A percentile compares a stretch with the other conserved stretches of the same genome.
Evolutionary conservation across 2,888 invertebrate genomes (phyloP).

Genomic region (Galerucella pusilla): DNA sequence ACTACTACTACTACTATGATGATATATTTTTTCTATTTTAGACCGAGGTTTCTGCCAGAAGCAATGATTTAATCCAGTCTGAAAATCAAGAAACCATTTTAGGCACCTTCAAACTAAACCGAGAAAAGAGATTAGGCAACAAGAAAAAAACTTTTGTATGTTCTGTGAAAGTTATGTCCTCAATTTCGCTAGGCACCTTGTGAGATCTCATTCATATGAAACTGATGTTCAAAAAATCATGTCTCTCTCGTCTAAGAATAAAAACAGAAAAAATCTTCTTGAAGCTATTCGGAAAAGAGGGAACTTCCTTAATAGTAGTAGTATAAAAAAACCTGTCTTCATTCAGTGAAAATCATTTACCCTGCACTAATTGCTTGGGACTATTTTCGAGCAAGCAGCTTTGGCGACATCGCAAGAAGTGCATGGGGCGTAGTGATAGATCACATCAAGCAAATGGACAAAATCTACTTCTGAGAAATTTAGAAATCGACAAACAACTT

Average conservation of each 20-base stretch:
- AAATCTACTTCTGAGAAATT: background rate
- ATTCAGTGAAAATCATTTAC: conserved; percentile 25
- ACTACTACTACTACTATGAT: background rate
- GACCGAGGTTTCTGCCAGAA: too few relatives aligned
- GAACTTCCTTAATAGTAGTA: conserved; percentile 40
- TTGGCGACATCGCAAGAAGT: conserved; percentile 44
- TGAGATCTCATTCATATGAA: background rate
- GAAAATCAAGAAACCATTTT: conserved; percentile 8
- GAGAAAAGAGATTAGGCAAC: conserved; percentile 8
- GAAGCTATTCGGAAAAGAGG: conserved; percentile 40
- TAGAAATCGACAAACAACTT: background rate
- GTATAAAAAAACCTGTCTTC: background rate
- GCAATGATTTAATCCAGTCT: conserved; percentile 1
- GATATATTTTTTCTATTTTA: background rate
- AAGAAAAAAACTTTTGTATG: conserved; percentile 5
- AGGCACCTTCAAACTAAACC: background rate
- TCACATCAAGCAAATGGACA: conserved; percentile 2
- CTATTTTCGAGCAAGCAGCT: conserved; percentile 44
- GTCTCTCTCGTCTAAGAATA: conserved; percentile 1
- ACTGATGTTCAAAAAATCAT: conserved; percentile 10
- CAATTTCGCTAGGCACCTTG: conserved; percentile 10
- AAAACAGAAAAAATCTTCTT: background rate
- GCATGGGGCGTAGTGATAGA: background rate
- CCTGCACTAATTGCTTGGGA: conserved; percentile 46
- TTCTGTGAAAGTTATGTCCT: conserved; percentile 15